Evolutionary conservation across 1,140 invertebrate species (phyloP).

Genomic region (Dendrolimus punctatus): DNA sequence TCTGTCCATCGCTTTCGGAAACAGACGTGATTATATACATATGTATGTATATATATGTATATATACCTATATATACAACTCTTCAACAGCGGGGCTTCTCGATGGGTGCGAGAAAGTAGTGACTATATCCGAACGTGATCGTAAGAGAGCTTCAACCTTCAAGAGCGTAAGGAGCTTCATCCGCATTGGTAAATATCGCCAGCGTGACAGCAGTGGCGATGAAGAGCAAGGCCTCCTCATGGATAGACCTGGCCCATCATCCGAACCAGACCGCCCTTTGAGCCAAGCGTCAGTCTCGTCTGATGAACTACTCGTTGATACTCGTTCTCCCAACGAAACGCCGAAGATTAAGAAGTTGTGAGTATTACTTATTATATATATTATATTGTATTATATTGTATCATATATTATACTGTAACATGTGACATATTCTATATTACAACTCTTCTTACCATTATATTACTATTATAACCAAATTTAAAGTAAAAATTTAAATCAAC

Average conservation of each 20-base stretch:
- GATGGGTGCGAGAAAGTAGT: conserved; percentile 25
- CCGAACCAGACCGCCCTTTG: conserved; percentile 36
- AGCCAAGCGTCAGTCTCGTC: conserved; percentile 38
- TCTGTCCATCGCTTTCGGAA: too few relatives aligned
- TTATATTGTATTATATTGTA: not conserved
- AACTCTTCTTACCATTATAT: too few relatives aligned
- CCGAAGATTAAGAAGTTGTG: conserved; percentile 35
- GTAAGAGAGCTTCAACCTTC: conserved; percentile 69
- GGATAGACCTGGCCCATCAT: conserved; percentile 50
- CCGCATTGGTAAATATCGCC: conserved; percentile 77
- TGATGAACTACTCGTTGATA: conserved; percentile 38
- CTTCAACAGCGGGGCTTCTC: conserved; percentile 33
- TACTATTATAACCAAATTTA: too few relatives aligned
- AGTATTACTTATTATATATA: conserved; percentile 10
- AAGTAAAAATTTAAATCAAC: too few relatives aligned
- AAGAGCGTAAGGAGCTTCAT: conserved; percentile 78
- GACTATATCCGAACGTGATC: conserved; percentile 21
- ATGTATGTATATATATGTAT: too few relatives aligned
- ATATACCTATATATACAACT: too few relatives aligned
- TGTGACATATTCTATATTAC: too few relatives aligned
- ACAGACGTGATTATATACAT: too few relatives aligned
- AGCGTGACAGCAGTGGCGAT: conserved; percentile 69
- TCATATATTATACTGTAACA: too few relatives aligned
- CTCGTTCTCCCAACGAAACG: conserved; percentile 20
- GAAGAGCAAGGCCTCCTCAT: conserved; percentile 58